phyloP scores from a whole-genome alignment of 2,113 vertebrate species.

The Mirza zaza region DNA sequence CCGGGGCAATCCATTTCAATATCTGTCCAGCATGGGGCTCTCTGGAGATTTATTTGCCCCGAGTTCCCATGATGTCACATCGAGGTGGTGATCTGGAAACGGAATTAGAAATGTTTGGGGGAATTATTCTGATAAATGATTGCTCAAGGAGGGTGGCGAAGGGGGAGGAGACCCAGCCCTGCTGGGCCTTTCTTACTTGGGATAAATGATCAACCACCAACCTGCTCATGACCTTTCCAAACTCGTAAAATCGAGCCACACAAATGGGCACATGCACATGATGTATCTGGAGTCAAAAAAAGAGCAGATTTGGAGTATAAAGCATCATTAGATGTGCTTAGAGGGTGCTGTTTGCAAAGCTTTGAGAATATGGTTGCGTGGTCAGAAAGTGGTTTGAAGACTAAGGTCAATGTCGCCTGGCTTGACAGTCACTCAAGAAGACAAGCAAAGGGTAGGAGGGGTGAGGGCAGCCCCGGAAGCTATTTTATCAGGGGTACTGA shows the following conservation, averaged over 20 bases:
- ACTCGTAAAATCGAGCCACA: neutral
- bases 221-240: neutral
- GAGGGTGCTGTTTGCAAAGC: neutral
- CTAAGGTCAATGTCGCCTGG: neutral
- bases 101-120: slow-evolving; percentile 24
- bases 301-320: neutral
- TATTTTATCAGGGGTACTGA: fast-evolving
- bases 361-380: neutral
- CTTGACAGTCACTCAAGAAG: neutral
- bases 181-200: neutral
- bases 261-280: neutral
- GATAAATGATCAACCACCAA: neutral
- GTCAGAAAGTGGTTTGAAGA: slow-evolving; percentile 4
- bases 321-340: neutral
- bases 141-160: neutral
- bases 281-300: neutral
- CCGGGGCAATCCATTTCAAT: slow-evolving; percentile 59
- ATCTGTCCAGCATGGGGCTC: slow-evolving; percentile 63
- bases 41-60: slow-evolving; percentile 64
- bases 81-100: slow-evolving; percentile 63
- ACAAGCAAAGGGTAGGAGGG: neutral
- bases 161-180: neutral
- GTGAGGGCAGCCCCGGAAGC: no score
- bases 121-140: slow-evolving; percentile 45
- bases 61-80: slow-evolving; percentile 63